Percentiles rank a stretch among this genome's conserved stretches.
These are phyloP conservation scores for Sminthurides aquaticus DNA, from an alignment of 2,888 invertebrate species.

Conservation along the genomic window DNA sequence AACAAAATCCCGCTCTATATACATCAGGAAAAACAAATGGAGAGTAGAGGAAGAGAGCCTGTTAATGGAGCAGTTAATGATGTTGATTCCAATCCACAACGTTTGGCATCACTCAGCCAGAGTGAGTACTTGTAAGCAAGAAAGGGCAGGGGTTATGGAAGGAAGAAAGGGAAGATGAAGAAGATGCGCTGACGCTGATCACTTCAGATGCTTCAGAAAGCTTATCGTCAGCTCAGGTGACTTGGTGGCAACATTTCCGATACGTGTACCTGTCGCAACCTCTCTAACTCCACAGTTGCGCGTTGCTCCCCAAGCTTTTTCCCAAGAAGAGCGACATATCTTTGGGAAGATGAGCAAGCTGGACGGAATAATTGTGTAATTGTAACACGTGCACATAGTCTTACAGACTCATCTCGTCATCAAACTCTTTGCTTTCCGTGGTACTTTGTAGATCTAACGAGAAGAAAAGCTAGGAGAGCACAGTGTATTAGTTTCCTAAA, in stretches of 20 bases:
- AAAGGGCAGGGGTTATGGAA: too few relatives aligned
- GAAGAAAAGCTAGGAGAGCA: too few relatives aligned
- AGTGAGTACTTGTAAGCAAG: neutral
- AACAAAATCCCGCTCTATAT: neutral
- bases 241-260: neutral
- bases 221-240: too few relatives aligned
- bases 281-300: too few relatives aligned
- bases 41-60: neutral
- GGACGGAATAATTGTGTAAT: neutral
- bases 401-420: neutral
- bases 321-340: neutral
- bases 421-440: too few relatives aligned
- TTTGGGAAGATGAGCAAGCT: neutral
- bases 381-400: neutral
- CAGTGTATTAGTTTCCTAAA: too few relatives aligned
- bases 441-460: too few relatives aligned
- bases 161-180: too few relatives aligned
- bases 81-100: neutral
- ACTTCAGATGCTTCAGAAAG: too few relatives aligned
- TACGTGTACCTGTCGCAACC: neutral
- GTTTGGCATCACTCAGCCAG: neutral
- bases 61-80: neutral
- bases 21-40: neutral
- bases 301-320: neutral
- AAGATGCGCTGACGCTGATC: too few relatives aligned